Conservation (phyloP, 2,113 vertebrate genomes). For the Mola mola region DNA sequence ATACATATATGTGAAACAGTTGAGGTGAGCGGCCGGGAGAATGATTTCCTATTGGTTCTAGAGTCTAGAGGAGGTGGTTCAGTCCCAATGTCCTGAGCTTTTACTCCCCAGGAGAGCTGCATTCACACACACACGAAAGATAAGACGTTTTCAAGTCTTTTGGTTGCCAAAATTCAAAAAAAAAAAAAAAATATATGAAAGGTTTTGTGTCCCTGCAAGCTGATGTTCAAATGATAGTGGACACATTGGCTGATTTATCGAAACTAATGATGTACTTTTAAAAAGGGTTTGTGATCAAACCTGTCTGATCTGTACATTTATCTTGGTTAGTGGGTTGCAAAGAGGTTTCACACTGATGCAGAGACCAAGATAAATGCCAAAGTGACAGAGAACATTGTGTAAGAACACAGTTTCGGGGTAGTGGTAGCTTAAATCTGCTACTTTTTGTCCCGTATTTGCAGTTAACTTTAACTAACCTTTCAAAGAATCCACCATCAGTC, state of each 20-base stretch:
- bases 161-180: too few species aligned
- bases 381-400: too few species aligned
- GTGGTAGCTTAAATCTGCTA: not conserved
- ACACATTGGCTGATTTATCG: too few species aligned
- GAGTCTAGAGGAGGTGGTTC: conserved; percentile 53
- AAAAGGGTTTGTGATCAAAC: too few species aligned
- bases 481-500: not conserved
- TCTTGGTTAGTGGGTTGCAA: too few species aligned
- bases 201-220: not conserved
- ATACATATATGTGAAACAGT: conserved; percentile 78
- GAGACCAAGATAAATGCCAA: too few species aligned
- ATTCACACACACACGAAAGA: conserved; percentile 17
- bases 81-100: conserved; percentile 40
- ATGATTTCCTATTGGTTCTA: conserved; percentile 53
- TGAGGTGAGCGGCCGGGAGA: conserved; percentile 65
- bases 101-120: conserved; percentile 26
- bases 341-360: too few species aligned
- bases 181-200: not conserved
- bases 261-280: too few species aligned
- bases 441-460: too few species aligned
- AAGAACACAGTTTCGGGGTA: too few species aligned
- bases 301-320: too few species aligned
- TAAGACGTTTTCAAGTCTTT: not conserved
- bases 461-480: too few species aligned
- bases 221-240: not conserved